Conservation (phyloP, 2,113 vertebrate species). For the Okapia johnstoni region DNA sequence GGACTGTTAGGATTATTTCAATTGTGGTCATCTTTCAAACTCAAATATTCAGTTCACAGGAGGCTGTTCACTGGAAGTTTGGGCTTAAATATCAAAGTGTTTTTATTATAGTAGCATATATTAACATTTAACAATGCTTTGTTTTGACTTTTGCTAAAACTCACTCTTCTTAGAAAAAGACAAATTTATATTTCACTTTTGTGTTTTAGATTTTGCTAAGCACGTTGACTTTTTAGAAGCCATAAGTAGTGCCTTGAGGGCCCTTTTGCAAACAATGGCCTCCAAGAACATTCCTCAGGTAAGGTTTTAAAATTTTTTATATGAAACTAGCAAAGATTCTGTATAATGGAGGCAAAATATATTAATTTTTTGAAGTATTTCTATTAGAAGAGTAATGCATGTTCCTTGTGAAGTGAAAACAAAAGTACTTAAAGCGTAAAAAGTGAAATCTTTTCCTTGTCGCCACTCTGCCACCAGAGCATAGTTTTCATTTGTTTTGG, state of each 20-base stretch:
- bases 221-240: conserved; percentile 95
- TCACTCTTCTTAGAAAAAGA: background rate
- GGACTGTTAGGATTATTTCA: background rate
- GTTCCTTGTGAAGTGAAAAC: background rate
- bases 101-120: background rate
- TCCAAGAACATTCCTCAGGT: conserved; percentile 95
- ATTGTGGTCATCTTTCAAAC: background rate
- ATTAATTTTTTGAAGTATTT: background rate
- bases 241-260: conserved; percentile 92
- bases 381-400: background rate
- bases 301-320: conserved; percentile 57
- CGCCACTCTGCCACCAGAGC: background rate
- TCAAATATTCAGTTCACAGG: background rate
- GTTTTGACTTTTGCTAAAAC: background rate
- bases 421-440: background rate
- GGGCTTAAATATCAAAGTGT: background rate
- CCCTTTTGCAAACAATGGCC: conserved; percentile 94
- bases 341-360: background rate
- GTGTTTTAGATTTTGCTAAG: conserved; percentile 86
- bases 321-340: background rate
- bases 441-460: background rate
- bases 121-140: background rate
- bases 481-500: background rate
- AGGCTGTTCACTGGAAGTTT: background rate
- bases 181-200: background rate